phyloP scores from a whole-genome alignment of 2,113 vertebrate genomes.

The Mola mola region DNA sequence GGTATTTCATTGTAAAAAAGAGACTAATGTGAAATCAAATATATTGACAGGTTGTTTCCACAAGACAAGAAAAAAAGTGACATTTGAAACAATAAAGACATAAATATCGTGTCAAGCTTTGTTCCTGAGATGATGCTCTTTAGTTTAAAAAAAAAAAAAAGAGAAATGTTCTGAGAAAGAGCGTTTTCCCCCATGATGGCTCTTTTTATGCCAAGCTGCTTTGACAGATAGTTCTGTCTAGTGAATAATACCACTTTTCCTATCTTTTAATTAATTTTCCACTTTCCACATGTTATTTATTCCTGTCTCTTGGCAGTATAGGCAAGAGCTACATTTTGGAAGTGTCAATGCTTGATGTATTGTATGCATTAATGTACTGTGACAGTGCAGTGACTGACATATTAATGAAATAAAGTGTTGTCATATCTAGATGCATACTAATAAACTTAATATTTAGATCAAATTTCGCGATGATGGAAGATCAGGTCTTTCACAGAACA shows the following conservation, averaged over 20 bases:
- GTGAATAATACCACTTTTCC: conserved; percentile 79
- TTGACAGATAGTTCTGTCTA: conserved; percentile 81
- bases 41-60: conserved; percentile 62
- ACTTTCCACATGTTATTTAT: conserved; percentile 56
- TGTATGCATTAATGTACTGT: conserved; percentile 67
- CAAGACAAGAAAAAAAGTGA: conserved; percentile 29
- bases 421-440: conserved; percentile 31
- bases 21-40: conserved; percentile 69
- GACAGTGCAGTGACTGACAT: conserved; percentile 50
- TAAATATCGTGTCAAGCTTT: conserved; percentile 28
- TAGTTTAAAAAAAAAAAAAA: no score
- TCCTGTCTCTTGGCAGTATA: conserved; percentile 59
- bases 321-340: conserved; percentile 60
- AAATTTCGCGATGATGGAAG: no score
- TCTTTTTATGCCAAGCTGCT: conserved; percentile 70
- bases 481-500: no score
- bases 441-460: no score
- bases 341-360: conserved; percentile 69
- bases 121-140: no score
- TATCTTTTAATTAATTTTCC: conserved; percentile 52
- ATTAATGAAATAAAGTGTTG: conserved; percentile 62
- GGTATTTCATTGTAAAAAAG: conserved; percentile 61
- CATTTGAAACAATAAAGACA: conserved; percentile 52
- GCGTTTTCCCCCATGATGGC: conserved; percentile 12
- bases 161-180: no score